Evolutionary conservation across 2,888 invertebrate species (phyloP), one percentile per base, ranked within the genome.

Genomic region (Nipponacmea schrenckii): DNA sequence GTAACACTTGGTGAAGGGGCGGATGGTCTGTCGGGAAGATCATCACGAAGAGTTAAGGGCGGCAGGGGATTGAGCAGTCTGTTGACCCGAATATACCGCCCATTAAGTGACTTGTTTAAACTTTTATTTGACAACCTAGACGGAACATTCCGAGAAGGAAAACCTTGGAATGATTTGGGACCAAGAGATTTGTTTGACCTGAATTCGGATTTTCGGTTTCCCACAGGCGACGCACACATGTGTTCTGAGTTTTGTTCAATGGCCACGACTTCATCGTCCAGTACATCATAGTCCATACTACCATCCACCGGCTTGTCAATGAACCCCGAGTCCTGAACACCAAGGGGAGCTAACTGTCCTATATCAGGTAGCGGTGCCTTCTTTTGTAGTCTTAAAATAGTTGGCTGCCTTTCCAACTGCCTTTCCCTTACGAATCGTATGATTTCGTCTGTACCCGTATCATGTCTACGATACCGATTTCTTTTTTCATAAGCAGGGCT

Each of bases 1-100:
- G 82, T 83, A 50, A 70, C 68, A n/a, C 77, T 77, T 5, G 83
- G 83, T 8, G 83, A 81, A 20, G 83, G 83, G 2, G 82, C 82
- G 2, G 79, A 76, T 8, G 82, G 82, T 17, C 82, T 77, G 10
- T 79, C 81, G 2, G 80, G 81, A 20, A 79, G 64, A 20, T 77
- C 77, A 39, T 80, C 78, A 64, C 76, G 75, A 67, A 73, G 72
- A 31, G 81, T 71, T 10, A 39, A 39, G 39, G 83, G 83, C 67
- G 83, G 82, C 65, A 83, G 79, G 66, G 80, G 80, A 63, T 73
- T 77, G 10, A 71, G 27, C 10, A 71, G 39, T 39, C 39, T 39
- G 39, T 39, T 39, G 8, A 39, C 39, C 10, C 39, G 39, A 39
- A 69, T 39, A 20, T 62, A 46, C 15, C 63, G 64, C 17, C 64